phyloP scores from a whole-genome alignment of 2,113 vertebrate genomes.

The Blennius ocellaris region DNA sequence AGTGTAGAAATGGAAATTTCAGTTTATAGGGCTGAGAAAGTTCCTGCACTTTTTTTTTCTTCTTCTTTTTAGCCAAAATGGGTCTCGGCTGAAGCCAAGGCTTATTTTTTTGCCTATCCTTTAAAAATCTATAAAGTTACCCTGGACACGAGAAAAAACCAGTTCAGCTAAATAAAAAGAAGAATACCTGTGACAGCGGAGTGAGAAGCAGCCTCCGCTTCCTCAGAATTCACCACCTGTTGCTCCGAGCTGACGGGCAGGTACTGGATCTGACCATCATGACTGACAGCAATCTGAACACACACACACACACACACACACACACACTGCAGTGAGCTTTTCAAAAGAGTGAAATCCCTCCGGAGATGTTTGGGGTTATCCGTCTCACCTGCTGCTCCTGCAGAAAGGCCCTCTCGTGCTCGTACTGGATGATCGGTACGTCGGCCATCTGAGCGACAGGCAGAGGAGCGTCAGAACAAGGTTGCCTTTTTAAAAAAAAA shows the following conservation, averaged over 20 bases:
- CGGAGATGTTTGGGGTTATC: no score
- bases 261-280: conserved; percentile 92
- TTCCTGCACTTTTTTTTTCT: no score
- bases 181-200: conserved; percentile 90
- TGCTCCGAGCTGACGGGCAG: conserved; percentile 91
- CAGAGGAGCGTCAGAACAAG: background rate
- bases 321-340: background rate
- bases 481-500: background rate
- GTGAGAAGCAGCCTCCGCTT: conserved; percentile 90
- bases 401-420: conserved; percentile 89
- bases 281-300: conserved; percentile 82
- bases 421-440: conserved; percentile 96
- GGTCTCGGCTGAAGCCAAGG: no score
- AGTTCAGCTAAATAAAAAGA: no score
- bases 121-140: no score
- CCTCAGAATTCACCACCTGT: conserved; percentile 90
- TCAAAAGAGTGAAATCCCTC: background rate
- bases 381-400: conserved; percentile 91
- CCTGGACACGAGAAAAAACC: no score
- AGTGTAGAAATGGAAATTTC: no score
- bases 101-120: no score
- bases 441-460: conserved; percentile 88
- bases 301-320: no score
- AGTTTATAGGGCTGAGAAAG: no score
- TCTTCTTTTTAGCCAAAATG: no score